Percentiles rank a stretch among this genome's conserved stretches.
Conservation (phyloP, 2,113 vertebrate species). For the Lepus europaeus region DNA sequence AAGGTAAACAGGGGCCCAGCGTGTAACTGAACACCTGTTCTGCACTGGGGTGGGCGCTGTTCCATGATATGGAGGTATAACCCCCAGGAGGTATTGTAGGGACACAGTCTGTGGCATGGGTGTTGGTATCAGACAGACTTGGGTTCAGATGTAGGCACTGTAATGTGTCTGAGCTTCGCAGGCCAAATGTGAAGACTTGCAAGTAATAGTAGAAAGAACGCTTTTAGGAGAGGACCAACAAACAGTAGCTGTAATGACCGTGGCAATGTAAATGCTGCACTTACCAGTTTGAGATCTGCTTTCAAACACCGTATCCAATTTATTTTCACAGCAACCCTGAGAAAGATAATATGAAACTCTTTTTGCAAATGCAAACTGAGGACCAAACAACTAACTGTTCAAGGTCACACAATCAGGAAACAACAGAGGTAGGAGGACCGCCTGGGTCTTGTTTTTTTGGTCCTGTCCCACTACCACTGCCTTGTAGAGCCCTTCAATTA, state of each 20-base stretch:
- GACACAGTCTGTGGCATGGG: background rate
- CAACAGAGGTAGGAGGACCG: background rate
- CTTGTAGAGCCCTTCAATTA: background rate
- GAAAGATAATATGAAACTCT: background rate
- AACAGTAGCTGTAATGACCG: background rate
- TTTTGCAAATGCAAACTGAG: background rate
- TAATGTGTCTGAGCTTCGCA: background rate
- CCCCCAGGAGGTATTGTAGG: background rate
- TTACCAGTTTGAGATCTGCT: background rate
- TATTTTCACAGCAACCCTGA: background rate
- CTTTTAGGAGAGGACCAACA: background rate
- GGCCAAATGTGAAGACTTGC: background rate
- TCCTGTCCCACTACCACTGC: too few relatives aligned
- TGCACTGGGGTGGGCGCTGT: background rate
- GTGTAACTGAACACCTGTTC: background rate
- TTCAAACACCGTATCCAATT: background rate
- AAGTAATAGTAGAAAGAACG: background rate
- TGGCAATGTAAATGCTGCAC: background rate
- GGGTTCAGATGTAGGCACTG: background rate
- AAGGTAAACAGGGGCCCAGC: background rate
- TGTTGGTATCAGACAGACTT: background rate
- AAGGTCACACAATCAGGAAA: background rate
- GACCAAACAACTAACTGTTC: background rate
- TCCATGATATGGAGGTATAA: background rate
- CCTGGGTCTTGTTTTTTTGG: background rate